Conservation (phyloP, 2,113 vertebrate species). For the Lanius collurio region DNA sequence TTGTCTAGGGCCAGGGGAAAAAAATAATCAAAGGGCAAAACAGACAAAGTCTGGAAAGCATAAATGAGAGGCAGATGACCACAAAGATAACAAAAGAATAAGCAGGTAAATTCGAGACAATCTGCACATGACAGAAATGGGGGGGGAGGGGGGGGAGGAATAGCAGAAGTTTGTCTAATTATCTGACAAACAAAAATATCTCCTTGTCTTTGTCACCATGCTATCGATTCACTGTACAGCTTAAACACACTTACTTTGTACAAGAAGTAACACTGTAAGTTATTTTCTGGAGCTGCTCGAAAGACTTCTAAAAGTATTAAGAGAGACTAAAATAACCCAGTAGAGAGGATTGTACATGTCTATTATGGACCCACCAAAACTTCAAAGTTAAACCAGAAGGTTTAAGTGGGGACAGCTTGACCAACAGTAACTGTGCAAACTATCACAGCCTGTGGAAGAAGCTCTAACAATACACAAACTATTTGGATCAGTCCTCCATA, state of each 20-base stretch:
- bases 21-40: not conserved
- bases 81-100: not conserved
- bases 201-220: not conserved
- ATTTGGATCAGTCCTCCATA: not conserved
- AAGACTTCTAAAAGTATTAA: not conserved
- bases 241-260: not conserved
- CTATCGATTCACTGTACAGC: not conserved
- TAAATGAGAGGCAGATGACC: not conserved
- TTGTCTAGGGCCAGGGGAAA: not conserved
- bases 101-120: not conserved
- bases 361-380: not conserved
- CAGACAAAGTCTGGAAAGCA: not conserved
- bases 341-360: not conserved
- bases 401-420: not conserved
- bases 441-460: not conserved
- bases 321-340: not conserved
- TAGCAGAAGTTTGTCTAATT: not conserved
- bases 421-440: not conserved
- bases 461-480: not conserved
- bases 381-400: not conserved
- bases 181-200: not conserved
- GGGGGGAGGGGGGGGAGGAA: accelerated
- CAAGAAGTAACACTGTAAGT: not conserved
- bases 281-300: not conserved
- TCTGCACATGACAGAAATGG: not conserved